These are phyloP conservation scores for Peromyscus californicus DNA, from an alignment of 2,113 vertebrate genomes.

Conservation along the genomic window DNA sequence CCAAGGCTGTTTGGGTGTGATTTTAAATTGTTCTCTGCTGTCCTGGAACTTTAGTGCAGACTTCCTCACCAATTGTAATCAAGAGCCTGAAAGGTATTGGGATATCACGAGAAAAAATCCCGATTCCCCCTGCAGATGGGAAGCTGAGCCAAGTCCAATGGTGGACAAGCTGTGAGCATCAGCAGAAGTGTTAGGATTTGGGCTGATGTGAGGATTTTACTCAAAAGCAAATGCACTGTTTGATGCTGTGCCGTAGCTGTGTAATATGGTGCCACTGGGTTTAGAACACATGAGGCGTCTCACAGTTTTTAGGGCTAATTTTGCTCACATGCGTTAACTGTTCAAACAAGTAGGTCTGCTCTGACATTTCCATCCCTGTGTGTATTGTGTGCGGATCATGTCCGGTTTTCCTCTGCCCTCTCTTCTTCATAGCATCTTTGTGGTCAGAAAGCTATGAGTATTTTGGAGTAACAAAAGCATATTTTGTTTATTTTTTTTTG, in stretches of 20 bases:
- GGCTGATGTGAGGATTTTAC: neutral
- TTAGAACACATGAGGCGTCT: neutral
- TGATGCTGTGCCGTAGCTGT: neutral
- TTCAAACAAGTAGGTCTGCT: too few species aligned
- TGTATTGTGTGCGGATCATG: neutral
- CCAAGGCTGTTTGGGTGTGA: neutral
- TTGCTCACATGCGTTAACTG: neutral
- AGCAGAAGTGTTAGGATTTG: neutral
- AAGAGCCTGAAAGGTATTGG: neutral
- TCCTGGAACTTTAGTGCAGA: neutral
- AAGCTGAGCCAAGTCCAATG: neutral
- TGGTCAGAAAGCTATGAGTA: neutral
- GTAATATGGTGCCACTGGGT: neutral
- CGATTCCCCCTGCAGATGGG: too few species aligned
- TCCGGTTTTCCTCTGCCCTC: neutral
- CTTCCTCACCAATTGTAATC: neutral
- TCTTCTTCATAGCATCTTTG: neutral
- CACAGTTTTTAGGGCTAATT: neutral
- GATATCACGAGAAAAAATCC: neutral
- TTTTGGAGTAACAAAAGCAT: neutral
- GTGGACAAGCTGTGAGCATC: neutral
- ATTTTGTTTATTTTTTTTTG: neutral
- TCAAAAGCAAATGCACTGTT: neutral
- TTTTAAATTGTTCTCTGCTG: neutral
- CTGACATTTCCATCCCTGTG: neutral